These are phyloP conservation scores for Passer domesticus DNA, from an alignment of 2,113 vertebrate genomes.

Conservation along the genomic window DNA sequence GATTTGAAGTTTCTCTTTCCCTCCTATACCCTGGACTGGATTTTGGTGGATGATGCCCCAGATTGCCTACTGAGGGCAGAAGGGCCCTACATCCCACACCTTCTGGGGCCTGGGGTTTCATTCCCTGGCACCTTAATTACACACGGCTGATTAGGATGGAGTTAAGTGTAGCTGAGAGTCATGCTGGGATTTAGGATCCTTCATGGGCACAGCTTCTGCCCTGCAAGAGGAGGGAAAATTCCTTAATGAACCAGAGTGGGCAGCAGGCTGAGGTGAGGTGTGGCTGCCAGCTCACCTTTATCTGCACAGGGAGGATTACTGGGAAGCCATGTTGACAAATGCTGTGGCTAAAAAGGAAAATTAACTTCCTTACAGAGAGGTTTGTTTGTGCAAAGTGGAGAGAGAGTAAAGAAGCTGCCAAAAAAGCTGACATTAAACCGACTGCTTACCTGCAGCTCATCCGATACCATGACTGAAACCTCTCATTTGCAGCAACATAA, in stretches of 20 bases:
- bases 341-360: neutral
- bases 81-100: neutral
- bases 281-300: neutral
- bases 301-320: neutral
- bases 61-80: neutral
- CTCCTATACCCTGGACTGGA: neutral
- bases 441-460: conserved; percentile 39
- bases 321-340: conserved; percentile 7
- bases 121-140: neutral
- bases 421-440: conserved; percentile 22
- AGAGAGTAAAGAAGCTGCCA: conserved; percentile 23
- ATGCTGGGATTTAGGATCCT: neutral
- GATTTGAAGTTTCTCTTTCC: neutral
- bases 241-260: neutral
- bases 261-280: neutral
- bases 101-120: neutral
- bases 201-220: neutral
- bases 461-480: neutral
- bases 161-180: neutral
- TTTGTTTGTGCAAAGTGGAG: neutral
- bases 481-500: conserved; percentile 20
- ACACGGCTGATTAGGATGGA: neutral
- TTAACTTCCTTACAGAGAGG: conserved; percentile 11
- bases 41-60: neutral
- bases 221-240: neutral